Evolutionary conservation across 37 sponge, comb jelly and placozoan species (phyloP).

Genomic region (Cliona cf. orientalis): DNA sequence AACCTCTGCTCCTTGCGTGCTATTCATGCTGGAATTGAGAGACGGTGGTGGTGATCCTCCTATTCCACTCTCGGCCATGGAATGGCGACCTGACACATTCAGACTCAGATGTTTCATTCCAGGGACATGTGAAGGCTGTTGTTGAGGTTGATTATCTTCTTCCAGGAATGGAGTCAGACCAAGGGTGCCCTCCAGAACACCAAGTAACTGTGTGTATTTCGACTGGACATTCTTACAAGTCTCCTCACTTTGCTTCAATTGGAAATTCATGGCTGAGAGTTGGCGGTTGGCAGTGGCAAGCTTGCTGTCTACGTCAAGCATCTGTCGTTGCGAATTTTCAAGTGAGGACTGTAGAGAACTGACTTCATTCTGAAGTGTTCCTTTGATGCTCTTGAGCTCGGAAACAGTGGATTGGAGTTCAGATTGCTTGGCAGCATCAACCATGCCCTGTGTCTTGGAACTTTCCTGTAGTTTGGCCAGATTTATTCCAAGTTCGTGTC

Average conservation of each 20-base stretch:
- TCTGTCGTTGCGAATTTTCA: background rate
- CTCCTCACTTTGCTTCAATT: constrained; percentile 1
- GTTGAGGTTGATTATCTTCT: background rate
- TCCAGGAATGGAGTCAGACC: constrained; percentile 10
- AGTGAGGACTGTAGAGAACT: constrained; percentile 2
- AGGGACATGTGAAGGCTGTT: background rate
- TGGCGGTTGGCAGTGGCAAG: background rate
- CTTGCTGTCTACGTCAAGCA: constrained; percentile 11
- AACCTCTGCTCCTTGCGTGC: background rate
- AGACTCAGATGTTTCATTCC: background rate
- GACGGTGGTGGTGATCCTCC: constrained; percentile 35
- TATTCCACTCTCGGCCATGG: constrained; percentile 62
- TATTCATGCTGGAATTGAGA: background rate
- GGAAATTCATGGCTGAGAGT: constrained; percentile 2
- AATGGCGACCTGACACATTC: background rate
- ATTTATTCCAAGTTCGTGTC: constrained; percentile 19
- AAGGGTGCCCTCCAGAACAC: constrained; percentile 48
- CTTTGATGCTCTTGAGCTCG: background rate
- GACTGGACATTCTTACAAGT: constrained; percentile 13
- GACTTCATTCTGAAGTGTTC: constrained; percentile 15
- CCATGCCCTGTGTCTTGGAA: constrained; percentile 17
- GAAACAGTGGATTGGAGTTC: constrained; percentile 27
- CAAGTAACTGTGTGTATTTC: constrained; percentile 33
- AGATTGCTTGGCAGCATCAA: constrained; percentile 34
- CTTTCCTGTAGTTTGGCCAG: constrained; percentile 47